A percentile compares a stretch with the other conserved stretches of the same genome.
These are phyloP conservation scores for Sphinx pinastri DNA, from an alignment of 2,888 invertebrate species.

Conservation along the genomic window DNA sequence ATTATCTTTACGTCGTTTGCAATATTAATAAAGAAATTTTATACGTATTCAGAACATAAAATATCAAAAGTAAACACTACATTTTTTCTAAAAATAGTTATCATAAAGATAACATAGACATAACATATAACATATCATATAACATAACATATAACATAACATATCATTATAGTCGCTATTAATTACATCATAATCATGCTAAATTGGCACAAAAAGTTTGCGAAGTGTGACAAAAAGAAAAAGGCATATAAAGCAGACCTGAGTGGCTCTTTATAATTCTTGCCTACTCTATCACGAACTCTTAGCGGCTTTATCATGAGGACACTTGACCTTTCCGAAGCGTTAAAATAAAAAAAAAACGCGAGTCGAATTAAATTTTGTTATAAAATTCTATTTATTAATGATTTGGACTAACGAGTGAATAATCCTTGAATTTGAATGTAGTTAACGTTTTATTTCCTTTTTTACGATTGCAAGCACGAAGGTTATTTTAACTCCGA, in stretches of 20 bases:
- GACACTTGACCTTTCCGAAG: neutral
- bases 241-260: neutral
- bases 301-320: neutral
- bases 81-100: too few species aligned
- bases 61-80: too few species aligned
- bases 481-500: slow-evolving; percentile 45
- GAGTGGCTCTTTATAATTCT: neutral
- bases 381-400: slow-evolving; percentile 18
- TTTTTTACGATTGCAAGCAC: slow-evolving; percentile 31
- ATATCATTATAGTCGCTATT: too few species aligned
- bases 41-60: too few species aligned
- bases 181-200: neutral
- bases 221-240: neutral
- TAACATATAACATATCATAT: too few species aligned
- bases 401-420: slow-evolving; percentile 24
- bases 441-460: slow-evolving; percentile 24
- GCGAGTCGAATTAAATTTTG: neutral
- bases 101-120: too few species aligned
- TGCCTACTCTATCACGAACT: neutral
- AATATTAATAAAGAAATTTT: too few species aligned
- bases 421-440: slow-evolving; percentile 16
- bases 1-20: too few species aligned
- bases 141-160: too few species aligned
- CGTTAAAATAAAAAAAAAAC: slow-evolving; percentile 1
- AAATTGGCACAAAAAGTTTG: neutral